phyloP scores from a whole-genome alignment of 2,888 invertebrate species.

The Gibbula magus region DNA sequence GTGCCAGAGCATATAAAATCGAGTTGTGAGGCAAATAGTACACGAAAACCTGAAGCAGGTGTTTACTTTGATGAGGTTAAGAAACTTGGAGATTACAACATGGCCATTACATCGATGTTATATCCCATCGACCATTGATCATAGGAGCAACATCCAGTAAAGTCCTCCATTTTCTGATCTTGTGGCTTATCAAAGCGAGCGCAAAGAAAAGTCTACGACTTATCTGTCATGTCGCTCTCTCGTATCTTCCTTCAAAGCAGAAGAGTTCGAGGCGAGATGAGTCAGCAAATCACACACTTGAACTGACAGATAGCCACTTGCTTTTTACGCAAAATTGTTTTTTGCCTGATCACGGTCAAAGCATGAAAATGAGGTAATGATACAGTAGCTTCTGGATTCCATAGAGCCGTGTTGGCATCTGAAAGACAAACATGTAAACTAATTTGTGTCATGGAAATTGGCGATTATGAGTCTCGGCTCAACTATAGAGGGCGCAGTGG shows the following conservation, averaged over 20 bases:
- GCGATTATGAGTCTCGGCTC: neutral
- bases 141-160: neutral
- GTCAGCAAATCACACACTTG: slow-evolving; percentile 12
- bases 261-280: slow-evolving; percentile 1
- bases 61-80: neutral
- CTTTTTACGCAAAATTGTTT: slow-evolving; percentile 14
- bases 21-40: no score
- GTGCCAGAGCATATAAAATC: no score
- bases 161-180: neutral
- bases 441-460: slow-evolving; percentile 21
- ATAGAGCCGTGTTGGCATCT: neutral
- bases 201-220: slow-evolving; percentile 15
- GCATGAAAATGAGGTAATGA: neutral
- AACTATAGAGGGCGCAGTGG: neutral
- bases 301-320: neutral
- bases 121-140: neutral
- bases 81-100: slow-evolving; percentile 15
- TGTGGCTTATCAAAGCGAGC: neutral
- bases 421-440: slow-evolving; percentile 23
- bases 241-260: neutral
- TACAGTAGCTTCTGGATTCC: neutral
- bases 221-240: slow-evolving; percentile 3
- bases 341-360: neutral
- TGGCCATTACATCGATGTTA: neutral
- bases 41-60: neutral